Percentiles rank a stretch among this genome's conserved stretches.
These are phyloP conservation scores for Cryptosula pallasiana DNA, from an alignment of 2,888 invertebrate species.

Conservation along the genomic window DNA sequence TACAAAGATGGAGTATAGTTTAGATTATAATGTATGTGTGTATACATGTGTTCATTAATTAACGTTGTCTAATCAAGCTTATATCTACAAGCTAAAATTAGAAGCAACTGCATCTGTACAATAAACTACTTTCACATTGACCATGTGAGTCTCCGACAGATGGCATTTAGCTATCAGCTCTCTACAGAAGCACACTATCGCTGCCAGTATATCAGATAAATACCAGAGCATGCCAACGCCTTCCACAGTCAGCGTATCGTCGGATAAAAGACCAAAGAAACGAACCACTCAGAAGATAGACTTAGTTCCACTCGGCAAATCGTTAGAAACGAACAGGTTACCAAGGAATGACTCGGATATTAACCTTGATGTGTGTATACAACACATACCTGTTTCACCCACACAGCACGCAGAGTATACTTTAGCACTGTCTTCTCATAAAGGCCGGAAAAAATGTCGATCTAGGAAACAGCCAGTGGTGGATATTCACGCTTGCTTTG, in stretches of 20 bases:
- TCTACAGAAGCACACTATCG: neutral
- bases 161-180: neutral
- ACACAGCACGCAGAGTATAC: conserved; percentile 23
- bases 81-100: neutral
- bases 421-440: neutral
- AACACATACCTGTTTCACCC: neutral
- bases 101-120: neutral
- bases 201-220: too few relatives aligned
- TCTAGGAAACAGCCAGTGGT: neutral
- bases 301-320: neutral
- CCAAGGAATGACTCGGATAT: conserved; percentile 8
- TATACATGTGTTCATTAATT: neutral
- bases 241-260: too few relatives aligned
- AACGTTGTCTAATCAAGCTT: neutral
- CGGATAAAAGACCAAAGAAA: too few relatives aligned
- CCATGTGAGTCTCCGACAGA: neutral
- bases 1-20: neutral
- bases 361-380: neutral
- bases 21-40: neutral
- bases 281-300: neutral
- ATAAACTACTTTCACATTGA: neutral
- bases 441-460: neutral
- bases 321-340: neutral
- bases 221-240: too few relatives aligned
- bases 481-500: conserved; percentile 23